Base-by-base conservation (phyloP, 2,797 vertebrate species). In the Acanthurus tractus region DNA sequence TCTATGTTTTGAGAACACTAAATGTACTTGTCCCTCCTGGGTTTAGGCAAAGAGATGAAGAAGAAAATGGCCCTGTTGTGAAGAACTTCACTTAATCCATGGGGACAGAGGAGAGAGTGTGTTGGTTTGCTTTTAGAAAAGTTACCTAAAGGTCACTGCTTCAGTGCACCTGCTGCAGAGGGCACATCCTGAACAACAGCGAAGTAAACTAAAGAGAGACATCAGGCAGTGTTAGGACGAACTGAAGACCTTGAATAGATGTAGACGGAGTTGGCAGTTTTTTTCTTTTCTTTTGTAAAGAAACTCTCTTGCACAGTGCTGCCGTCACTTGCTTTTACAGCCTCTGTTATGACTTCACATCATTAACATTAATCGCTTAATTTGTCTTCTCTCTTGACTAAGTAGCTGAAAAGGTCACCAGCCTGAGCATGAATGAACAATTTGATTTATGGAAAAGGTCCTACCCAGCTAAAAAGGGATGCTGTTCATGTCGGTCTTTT, bases 391-490 rank as follows among this genome's bases (percentile, higher is more conserved):
- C 48, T 82, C 63, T 70, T 36, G 65, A 70, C 36, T 59, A 44
- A 77, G 66, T 56, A 66, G 10, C 52, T 59, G 56, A 70, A 86
- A 88, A 90, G 76, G 83, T 89, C 74, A 76, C 50, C 65, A 53
- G 73, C 67, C 52, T 0, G 61, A 42, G 44, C 40, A 11, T 22
- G 44, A 81, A 73, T 4, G 10, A 74, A 57, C 58, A 45, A n/a
- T 74, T 70, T 59, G 58, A 78, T 81, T 69, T 52, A 54, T 53
- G 18, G 45, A 62, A 77, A 79, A 65, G n/a, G 83, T 55, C 15
- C 14, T 62, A 8, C 48, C 40, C 63, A 54, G 55, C 69, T 36
- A 20, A 66, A 56, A 63, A 54, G 20, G 6, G 29, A 58, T 18
- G 12, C 12, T 23, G 3, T 34, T 34, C 29, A 34, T 34, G 1